Evolutionary conservation across 2,113 vertebrate species (phyloP).

Genomic region (Hydrolagus affinis): DNA sequence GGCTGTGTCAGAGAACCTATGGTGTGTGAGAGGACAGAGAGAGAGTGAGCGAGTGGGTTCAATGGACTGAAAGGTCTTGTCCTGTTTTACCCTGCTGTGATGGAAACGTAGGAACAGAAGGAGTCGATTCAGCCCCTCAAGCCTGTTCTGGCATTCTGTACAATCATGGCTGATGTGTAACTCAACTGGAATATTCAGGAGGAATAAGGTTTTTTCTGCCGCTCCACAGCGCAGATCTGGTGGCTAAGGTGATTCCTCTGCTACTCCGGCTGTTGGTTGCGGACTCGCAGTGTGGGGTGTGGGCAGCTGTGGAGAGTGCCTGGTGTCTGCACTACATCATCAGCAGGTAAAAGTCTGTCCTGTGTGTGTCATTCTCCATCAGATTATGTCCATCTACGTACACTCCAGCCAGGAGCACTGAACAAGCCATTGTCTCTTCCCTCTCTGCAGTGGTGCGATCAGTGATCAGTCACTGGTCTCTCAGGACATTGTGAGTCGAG

Average conservation of each 20-base stretch:
- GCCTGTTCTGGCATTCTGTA: no score
- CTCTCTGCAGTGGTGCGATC: constrained; percentile 52
- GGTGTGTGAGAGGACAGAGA: not conserved
- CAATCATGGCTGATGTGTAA: no score
- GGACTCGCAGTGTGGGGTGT: constrained; percentile 57
- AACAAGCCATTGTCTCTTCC: constrained; percentile 10
- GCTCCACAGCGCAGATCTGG: constrained; percentile 60
- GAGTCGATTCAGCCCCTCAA: no score
- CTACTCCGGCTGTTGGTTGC: constrained; percentile 65
- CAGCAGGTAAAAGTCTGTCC: constrained; percentile 61
- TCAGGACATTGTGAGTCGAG: constrained; percentile 54
- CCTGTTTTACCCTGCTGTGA: not conserved
- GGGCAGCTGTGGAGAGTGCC: constrained; percentile 73
- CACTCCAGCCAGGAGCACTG: not conserved
- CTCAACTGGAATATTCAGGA: no score
- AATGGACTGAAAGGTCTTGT: not conserved
- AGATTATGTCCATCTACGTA: no score
- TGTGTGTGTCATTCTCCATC: no score
- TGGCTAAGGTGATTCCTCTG: constrained; percentile 61
- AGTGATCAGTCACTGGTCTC: constrained; percentile 48
- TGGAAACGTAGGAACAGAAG: no score
- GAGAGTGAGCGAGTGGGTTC: not conserved
- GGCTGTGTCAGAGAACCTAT: no score
- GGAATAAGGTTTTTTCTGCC: constrained; percentile 1
- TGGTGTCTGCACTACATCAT: constrained; percentile 91